Conservation (phyloP, 2,888 invertebrate species). For the Xestia xanthographa region DNA sequence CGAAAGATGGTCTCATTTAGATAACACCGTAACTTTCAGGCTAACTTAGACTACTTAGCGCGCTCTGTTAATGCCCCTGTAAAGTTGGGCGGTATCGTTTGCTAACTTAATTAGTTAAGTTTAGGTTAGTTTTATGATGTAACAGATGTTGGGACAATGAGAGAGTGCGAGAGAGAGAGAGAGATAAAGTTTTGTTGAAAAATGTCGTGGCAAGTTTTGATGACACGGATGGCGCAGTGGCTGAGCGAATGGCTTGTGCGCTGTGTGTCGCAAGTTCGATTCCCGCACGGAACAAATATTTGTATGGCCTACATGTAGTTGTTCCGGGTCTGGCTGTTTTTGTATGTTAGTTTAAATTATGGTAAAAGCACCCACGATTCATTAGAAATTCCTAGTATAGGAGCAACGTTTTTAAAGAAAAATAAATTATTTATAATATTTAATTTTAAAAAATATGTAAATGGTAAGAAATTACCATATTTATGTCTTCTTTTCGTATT, state of each 20-base stretch:
- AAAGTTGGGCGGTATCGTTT: slow-evolving; percentile 72
- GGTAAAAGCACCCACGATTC: too few species aligned
- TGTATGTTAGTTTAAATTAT: too few species aligned
- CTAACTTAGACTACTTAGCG: slow-evolving; percentile 87
- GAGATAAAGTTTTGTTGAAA: slow-evolving; percentile 10
- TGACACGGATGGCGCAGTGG: not conserved
- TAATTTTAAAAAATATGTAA: not conserved
- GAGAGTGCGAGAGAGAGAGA: slow-evolving; percentile 12
- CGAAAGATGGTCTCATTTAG: slow-evolving; percentile 91
- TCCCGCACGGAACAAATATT: not conserved
- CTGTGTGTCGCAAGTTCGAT: not conserved
- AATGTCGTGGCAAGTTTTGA: not conserved
- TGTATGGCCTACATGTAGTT: not conserved
- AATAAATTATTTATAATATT: not conserved
- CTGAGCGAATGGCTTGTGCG: not conserved
- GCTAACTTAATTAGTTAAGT: slow-evolving; percentile 81
- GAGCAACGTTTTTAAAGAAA: too few species aligned
- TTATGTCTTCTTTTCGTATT: not conserved
- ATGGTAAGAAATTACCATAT: not conserved
- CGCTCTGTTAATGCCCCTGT: slow-evolving; percentile 78
- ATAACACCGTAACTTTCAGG: slow-evolving; percentile 90
- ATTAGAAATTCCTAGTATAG: too few species aligned
- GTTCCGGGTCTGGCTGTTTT: not conserved
- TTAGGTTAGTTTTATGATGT: slow-evolving; percentile 74
- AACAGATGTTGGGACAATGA: slow-evolving; percentile 64